phyloP scores from a whole-genome alignment of 2,797 vertebrate species.

The Antrozous pallidus region DNA sequence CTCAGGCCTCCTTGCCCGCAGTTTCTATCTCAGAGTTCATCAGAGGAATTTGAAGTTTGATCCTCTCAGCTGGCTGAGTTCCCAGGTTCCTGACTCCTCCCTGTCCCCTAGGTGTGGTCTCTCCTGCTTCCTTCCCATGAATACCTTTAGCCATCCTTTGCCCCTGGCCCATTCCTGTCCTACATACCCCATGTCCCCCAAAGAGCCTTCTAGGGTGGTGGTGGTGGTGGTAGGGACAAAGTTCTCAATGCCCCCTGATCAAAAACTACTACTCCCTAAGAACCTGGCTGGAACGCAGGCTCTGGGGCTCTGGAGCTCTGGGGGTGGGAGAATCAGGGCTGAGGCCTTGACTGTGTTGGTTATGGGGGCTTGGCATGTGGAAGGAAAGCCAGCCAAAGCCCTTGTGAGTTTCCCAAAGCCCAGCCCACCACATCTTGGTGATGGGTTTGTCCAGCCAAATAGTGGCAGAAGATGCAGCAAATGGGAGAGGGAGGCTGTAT shows the following conservation, averaged over 20 bases:
- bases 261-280: not conserved
- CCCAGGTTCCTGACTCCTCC: constrained; percentile 46
- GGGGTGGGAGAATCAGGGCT: not conserved
- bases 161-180: not conserved
- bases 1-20: not conserved
- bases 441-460: not conserved
- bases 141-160: not conserved
- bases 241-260: not conserved
- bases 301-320: not conserved
- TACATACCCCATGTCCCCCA: not conserved
- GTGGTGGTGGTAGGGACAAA: not conserved
- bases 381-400: not conserved
- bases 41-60: constrained; percentile 75
- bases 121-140: not conserved
- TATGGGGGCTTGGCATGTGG: not conserved
- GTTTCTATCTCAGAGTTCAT: constrained; percentile 47
- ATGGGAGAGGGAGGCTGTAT: not conserved
- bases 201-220: not conserved
- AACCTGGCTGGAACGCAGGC: not conserved
- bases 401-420: not conserved
- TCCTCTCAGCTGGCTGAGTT: constrained; percentile 23
- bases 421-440: not conserved
- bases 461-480: not conserved
- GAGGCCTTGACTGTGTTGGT: too few relatives aligned
- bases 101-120: not conserved